Evolutionary conservation across 2,113 vertebrate species (phyloP).

Genomic region (Carassius gibelio): DNA sequence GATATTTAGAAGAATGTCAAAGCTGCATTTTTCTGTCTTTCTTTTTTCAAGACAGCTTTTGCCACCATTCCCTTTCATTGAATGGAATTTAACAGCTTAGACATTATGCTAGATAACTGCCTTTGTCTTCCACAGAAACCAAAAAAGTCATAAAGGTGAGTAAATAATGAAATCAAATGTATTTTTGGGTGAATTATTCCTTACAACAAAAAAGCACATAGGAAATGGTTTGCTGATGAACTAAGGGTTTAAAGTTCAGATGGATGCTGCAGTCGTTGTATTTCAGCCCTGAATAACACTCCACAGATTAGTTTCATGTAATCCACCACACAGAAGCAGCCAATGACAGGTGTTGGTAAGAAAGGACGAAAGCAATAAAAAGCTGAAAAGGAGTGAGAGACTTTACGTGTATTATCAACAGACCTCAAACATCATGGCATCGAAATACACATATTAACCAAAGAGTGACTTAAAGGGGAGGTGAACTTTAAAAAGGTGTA

Average conservation of each 20-base stretch:
- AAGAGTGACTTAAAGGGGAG: constrained; percentile 48
- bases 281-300: not conserved
- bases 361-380: constrained; percentile 20
- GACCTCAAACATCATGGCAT: constrained; percentile 28
- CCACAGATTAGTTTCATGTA: constrained; percentile 9
- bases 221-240: not conserved
- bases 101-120: not conserved
- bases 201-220: not conserved
- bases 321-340: not conserved
- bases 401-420: constrained; percentile 7
- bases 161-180: not conserved
- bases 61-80: not conserved
- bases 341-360: not conserved
- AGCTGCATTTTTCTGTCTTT: not conserved
- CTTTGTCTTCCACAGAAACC: not conserved
- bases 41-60: not conserved
- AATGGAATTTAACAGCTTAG: not conserved
- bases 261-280: not conserved
- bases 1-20: not conserved
- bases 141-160: too few species aligned
- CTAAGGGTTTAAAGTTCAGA: not conserved
- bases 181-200: not conserved
- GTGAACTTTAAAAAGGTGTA: constrained; percentile 31
- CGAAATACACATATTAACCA: constrained; percentile 14
- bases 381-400: constrained; percentile 8